phyloP scores from a whole-genome alignment of 2,113 vertebrate genomes.

The Columba livia region DNA sequence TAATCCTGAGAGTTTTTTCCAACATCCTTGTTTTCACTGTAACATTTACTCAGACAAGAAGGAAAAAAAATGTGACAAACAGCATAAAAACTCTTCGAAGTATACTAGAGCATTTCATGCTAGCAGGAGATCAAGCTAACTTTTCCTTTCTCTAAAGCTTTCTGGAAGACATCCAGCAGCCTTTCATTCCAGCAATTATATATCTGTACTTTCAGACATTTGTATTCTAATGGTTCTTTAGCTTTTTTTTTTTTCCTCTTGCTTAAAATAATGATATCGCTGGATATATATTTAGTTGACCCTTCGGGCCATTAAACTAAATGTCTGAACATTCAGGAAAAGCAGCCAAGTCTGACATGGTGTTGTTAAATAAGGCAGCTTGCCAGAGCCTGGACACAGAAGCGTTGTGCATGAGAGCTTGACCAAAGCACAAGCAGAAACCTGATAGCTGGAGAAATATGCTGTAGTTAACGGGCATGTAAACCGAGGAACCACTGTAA shows the following conservation, averaged over 20 bases:
- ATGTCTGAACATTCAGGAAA: constrained; percentile 22
- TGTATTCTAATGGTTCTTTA: neutral
- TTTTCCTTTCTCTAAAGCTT: neutral
- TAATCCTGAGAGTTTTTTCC: neutral
- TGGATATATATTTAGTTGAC: constrained; percentile 28
- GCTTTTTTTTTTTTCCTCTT: neutral
- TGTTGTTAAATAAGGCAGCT: neutral
- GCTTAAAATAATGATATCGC: neutral
- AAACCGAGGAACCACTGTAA: constrained; percentile 19
- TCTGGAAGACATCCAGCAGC: neutral
- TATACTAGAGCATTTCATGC: neutral
- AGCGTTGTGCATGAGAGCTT: constrained; percentile 14
- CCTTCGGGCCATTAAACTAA: constrained; percentile 19
- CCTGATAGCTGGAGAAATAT: constrained; percentile 42
- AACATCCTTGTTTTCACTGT: neutral
- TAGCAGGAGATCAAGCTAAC: neutral
- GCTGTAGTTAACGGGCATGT: neutral
- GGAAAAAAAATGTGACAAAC: neutral
- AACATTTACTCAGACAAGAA: neutral
- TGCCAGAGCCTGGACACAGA: constrained; percentile 14
- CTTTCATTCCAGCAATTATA: neutral
- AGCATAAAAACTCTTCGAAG: neutral
- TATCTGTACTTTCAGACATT: neutral
- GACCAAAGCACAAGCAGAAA: constrained; percentile 18
- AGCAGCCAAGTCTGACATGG: constrained; percentile 28